A percentile compares a stretch with the other conserved stretches of the same genome.
Evolutionary conservation across 2,888 invertebrate species (phyloP).

Genomic region (Melitaea athalia): DNA sequence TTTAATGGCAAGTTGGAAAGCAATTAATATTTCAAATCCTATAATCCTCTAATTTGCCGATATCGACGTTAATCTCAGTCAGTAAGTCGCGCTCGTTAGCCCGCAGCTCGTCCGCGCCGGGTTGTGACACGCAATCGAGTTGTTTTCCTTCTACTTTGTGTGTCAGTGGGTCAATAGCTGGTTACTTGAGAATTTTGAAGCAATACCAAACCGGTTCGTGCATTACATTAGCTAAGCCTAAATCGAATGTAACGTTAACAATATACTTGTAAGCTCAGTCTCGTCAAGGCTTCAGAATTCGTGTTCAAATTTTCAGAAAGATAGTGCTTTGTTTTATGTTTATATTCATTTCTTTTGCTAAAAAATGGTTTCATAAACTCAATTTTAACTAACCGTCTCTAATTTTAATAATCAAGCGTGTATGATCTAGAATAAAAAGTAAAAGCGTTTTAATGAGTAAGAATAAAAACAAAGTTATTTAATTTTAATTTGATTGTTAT

Average conservation of each 20-base stretch:
- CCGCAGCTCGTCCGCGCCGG: constrained; percentile 27
- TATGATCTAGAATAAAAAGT: not conserved
- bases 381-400: not conserved
- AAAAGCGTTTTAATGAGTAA: not conserved
- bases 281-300: constrained; percentile 26
- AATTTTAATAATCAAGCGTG: not conserved
- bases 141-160: constrained; percentile 74
- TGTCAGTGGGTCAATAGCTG: constrained; percentile 79
- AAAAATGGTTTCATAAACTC: not conserved
- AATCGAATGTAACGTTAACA: constrained; percentile 29
- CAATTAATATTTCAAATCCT: constrained; percentile 5
- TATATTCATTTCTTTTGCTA: not conserved
- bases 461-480: too few species aligned
- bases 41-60: constrained; percentile 14
- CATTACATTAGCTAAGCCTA: constrained; percentile 47
- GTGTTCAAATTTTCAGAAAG: constrained; percentile 3
- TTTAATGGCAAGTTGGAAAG: not conserved
- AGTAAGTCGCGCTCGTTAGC: constrained; percentile 25
- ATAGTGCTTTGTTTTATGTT: constrained; percentile 2
- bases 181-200: constrained; percentile 68
- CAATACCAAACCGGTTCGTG: constrained; percentile 66
- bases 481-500: too few species aligned
- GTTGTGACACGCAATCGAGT: constrained; percentile 63
- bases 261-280: constrained; percentile 22
- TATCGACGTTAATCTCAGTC: constrained; percentile 23